These are phyloP conservation scores for Empidonax alnorum DNA, from an alignment of 2,113 vertebrate genomes.

Conservation along the genomic window DNA sequence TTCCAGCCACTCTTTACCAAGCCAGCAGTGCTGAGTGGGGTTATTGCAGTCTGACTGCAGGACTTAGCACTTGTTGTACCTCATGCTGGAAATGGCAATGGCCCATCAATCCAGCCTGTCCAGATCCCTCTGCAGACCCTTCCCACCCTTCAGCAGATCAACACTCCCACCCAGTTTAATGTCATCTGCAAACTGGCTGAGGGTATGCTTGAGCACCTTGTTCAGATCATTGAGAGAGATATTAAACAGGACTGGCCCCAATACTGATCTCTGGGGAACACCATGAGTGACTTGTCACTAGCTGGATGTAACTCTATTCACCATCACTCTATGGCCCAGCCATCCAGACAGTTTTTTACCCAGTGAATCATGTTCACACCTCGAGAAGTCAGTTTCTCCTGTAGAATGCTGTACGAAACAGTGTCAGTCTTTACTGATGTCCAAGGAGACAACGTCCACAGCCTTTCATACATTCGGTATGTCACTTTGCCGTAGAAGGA, in stretches of 20 bases:
- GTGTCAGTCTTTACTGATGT: not conserved
- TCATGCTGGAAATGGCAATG: not conserved
- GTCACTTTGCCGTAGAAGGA: not conserved
- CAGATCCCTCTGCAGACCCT: not conserved
- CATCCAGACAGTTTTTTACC: not conserved
- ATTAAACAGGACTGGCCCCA: not conserved
- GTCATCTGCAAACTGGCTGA: not conserved
- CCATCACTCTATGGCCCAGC: not conserved
- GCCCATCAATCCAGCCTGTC: not conserved
- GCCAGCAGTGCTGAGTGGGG: not conserved
- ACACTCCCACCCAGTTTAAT: not conserved
- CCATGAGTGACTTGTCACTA: not conserved
- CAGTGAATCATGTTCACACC: not conserved
- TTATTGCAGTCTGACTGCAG: not conserved
- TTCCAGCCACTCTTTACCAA: not conserved
- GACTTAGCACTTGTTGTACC: accelerated
- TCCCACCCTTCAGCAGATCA: not conserved
- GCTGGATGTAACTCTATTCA: not conserved
- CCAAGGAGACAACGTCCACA: not conserved
- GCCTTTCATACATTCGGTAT: not conserved
- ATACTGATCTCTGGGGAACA: not conserved
- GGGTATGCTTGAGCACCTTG: not conserved
- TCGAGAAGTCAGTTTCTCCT: not conserved
- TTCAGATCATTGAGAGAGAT: not conserved
- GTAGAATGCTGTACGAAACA: not conserved